Evolutionary conservation across 1,140 invertebrate species (phyloP).

Genomic region (Hesperophylax magnus): DNA sequence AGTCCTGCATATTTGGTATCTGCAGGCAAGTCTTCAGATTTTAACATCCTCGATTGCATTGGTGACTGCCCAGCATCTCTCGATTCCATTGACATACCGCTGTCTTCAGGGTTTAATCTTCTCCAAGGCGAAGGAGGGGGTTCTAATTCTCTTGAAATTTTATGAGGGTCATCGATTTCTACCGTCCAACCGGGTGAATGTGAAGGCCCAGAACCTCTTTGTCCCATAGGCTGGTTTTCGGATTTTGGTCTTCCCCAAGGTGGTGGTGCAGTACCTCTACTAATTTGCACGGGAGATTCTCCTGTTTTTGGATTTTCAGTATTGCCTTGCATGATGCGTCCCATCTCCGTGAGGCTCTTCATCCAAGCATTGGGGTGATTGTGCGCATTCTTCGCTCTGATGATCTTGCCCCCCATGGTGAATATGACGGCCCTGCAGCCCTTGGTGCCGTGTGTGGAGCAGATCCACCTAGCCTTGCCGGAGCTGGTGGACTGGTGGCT

Average conservation of each 20-base stretch:
- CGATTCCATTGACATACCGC: too few relatives aligned
- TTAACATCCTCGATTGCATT: too few relatives aligned
- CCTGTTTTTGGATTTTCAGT: not conserved
- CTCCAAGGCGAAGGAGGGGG: too few relatives aligned
- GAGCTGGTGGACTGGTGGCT: conserved; percentile 45
- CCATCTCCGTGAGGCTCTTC: conserved; percentile 30
- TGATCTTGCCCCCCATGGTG: conserved; percentile 48
- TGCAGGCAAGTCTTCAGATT: too few relatives aligned
- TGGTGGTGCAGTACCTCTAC: not conserved
- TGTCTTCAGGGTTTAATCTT: too few relatives aligned
- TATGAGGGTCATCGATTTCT: too few relatives aligned
- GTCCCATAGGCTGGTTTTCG: not conserved
- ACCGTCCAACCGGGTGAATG: not conserved
- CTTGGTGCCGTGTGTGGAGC: conserved; percentile 57
- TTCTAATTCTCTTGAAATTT: too few relatives aligned
- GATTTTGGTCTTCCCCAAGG: not conserved
- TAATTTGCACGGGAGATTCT: too few relatives aligned
- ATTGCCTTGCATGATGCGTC: conserved; percentile 16
- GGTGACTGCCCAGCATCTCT: too few relatives aligned
- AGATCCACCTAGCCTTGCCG: conserved; percentile 57
- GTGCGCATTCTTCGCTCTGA: conserved; percentile 51
- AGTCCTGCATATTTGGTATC: too few relatives aligned
- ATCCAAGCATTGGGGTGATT: conserved; percentile 42
- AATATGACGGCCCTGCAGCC: conserved; percentile 54
- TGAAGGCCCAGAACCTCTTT: not conserved